A percentile compares a stretch with the other conserved stretches of the same genome.
These are phyloP conservation scores for Phrynocephalus guinanensis DNA, from an alignment of 2,797 vertebrate genomes.

Conservation along the genomic window DNA sequence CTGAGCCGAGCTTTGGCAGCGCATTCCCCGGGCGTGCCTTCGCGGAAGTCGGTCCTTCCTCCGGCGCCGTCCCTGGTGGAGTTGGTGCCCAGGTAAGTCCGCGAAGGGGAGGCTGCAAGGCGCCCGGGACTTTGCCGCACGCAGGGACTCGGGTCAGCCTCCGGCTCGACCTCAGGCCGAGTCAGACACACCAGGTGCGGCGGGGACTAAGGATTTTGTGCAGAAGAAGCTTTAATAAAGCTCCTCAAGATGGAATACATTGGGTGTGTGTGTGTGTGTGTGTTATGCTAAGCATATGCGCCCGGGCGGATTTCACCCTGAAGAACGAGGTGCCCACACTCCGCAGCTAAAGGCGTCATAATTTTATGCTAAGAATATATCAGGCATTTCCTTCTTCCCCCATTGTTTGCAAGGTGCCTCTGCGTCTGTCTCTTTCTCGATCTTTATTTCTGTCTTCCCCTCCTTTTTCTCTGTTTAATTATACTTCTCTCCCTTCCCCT, in stretches of 20 bases:
- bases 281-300: too few species aligned
- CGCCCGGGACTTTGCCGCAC: too few species aligned
- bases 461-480: background rate
- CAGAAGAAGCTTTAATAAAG: background rate
- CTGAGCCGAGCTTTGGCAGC: background rate
- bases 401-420: background rate
- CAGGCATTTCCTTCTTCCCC: background rate
- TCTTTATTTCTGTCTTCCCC: too few species aligned
- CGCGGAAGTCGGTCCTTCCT: too few species aligned
- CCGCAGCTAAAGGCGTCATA: background rate
- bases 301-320: too few species aligned
- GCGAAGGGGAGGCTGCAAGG: background rate
- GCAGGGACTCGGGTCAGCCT: too few species aligned
- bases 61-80: background rate
- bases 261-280: too few species aligned
- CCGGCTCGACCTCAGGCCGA: too few species aligned
- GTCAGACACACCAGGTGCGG: background rate
- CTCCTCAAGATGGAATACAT: too few species aligned
- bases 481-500: too few species aligned
- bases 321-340: background rate
- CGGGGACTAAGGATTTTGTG: background rate
- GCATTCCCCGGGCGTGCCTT: background rate
- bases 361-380: background rate
- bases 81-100: background rate
- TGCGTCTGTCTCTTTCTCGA: background rate